Conservation (phyloP, 2,797 vertebrate genomes). For the Falco rusticolus region DNA sequence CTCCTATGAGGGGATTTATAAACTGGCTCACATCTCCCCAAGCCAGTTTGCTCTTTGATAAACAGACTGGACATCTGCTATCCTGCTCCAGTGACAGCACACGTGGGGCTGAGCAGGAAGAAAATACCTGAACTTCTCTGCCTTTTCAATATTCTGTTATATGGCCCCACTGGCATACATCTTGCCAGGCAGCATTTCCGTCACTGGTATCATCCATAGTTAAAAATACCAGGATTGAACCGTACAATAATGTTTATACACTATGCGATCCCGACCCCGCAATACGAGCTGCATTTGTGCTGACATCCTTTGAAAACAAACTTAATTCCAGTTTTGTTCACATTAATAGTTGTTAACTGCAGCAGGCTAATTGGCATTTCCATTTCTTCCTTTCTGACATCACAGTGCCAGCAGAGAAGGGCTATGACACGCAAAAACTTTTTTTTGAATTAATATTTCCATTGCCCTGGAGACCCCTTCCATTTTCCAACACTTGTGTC, state of each 20-base stretch:
- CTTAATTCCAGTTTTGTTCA: too few species aligned
- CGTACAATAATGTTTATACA: fast-evolving
- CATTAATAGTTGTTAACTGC: not conserved
- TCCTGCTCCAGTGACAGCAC: fast-evolving
- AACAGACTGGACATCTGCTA: not conserved
- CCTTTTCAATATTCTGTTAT: fast-evolving
- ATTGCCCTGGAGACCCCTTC: not conserved
- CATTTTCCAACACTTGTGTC: fast-evolving
- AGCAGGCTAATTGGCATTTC: not conserved
- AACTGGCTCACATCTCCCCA: not conserved
- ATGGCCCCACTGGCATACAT: not conserved
- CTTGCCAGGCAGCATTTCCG: not conserved
- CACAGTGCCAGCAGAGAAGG: not conserved
- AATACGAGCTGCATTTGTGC: not conserved
- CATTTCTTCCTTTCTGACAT: not conserved
- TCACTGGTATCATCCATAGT: too few species aligned
- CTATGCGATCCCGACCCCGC: not conserved
- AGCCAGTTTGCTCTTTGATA: not conserved
- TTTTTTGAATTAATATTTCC: not conserved
- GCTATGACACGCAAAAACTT: not conserved
- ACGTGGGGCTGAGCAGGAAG: not conserved
- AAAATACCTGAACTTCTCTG: too few species aligned
- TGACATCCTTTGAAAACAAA: not conserved
- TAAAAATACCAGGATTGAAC: not conserved
- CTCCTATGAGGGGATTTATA: not conserved